These are phyloP conservation scores for Caerostris extrusa DNA, from an alignment of 1,140 invertebrate species.

Conservation along the genomic window DNA sequence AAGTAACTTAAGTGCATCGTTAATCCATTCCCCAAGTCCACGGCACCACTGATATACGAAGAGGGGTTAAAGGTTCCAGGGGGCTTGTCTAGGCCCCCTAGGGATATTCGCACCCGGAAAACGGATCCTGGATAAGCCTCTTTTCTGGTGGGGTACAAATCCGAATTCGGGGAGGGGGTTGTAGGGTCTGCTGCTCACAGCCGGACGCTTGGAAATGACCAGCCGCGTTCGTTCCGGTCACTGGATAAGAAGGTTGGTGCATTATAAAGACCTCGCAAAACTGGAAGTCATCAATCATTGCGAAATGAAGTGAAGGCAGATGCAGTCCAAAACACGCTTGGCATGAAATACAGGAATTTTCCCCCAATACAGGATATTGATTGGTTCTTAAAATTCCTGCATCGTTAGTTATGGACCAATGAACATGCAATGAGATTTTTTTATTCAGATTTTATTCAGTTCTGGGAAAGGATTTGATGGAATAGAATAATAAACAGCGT, in stretches of 20 bases:
- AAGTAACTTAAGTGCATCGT: neutral
- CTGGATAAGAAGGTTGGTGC: neutral
- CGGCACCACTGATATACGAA: neutral
- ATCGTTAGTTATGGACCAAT: neutral
- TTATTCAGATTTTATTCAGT: too few relatives aligned
- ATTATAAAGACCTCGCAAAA: neutral
- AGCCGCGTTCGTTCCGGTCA: constrained; percentile 9
- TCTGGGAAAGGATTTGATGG: too few relatives aligned
- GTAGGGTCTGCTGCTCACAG: neutral
- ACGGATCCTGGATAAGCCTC: neutral
- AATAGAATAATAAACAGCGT: too few relatives aligned
- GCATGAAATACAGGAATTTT: neutral
- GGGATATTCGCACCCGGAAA: neutral
- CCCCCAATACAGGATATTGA: neutral
- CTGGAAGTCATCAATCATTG: neutral
- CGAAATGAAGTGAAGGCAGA: neutral
- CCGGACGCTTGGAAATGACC: neutral
- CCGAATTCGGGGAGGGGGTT: neutral
- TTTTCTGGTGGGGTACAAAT: constrained; percentile 22
- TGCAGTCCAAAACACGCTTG: neutral
- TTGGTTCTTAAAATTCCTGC: too few relatives aligned
- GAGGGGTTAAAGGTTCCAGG: neutral
- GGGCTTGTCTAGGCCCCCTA: neutral
- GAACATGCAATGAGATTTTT: neutral
- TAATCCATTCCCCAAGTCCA: neutral